Base-by-base conservation (phyloP, 2,888 invertebrate genomes). In the Tromatobia lineatoria region DNA sequence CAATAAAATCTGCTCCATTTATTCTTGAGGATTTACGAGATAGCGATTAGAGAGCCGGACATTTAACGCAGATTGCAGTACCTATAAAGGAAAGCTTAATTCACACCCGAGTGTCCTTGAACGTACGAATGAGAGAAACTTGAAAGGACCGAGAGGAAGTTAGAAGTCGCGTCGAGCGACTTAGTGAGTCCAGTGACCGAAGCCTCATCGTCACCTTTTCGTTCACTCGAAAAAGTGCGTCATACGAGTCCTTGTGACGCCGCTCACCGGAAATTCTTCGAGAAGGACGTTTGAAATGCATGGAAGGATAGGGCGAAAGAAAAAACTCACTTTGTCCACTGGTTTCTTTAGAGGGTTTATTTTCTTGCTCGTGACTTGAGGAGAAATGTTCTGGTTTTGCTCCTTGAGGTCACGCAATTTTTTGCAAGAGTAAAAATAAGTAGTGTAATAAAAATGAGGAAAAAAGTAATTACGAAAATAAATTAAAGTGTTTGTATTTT, bases 181-280 rank as follows among this genome's bases (percentile, higher is more conserved):
- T 61, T 47, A 45, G 20, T 15, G 85, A 82, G 82, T 87, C 85
- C 85, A 73, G 69, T 69, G 82, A 88, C 87, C 89, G 87, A 83
- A 80, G 85, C 86, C 83, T 85, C 86, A 82, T 61, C 67, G 73
- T 34, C 23, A 78, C 38, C 77, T 81, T 18, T 38, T 54, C 52
- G 23, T 34, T 42, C 50, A 23, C 20, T 50, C 23, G 52, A 52
- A 47, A 64, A 47, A 13, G 29, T 42, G 50, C 78, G 78, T 77
- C 74, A 74, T n/a, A 47, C 25, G 80, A 71, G 77, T 69, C 77
- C 70, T 85, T 79, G 79, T 80, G 82, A 75, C 71, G 69, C 75
- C 74, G 54, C 67, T 71, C 80, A 75, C 80, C 80, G 82, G 84
- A 83, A 85, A 79, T 75, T 71, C 76, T 74, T 70, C 38, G 66